A percentile compares a stretch with the other conserved stretches of the same genome.
These are phyloP conservation scores for Volucella inflata DNA, from an alignment of 2,888 invertebrate genomes.

Conservation along the genomic window DNA sequence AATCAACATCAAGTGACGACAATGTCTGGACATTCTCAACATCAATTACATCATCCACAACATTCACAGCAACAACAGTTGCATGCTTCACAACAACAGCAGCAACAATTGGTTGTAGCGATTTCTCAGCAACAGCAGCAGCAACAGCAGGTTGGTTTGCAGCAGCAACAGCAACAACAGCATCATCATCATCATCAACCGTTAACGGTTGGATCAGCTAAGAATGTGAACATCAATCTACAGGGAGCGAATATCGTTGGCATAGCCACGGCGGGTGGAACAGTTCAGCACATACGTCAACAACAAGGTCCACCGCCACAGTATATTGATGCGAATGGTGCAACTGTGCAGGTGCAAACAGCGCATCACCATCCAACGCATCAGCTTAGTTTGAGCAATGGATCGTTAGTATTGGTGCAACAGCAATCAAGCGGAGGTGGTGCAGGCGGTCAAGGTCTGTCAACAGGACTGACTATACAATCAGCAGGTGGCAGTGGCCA, in stretches of 20 bases:
- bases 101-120: slow-evolving; percentile 71
- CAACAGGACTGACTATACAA: slow-evolving; percentile 82
- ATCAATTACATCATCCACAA: slow-evolving; percentile 54
- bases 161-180: slow-evolving; percentile 70
- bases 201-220: slow-evolving; percentile 70
- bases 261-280: slow-evolving; percentile 79
- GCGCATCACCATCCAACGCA: slow-evolving; percentile 79
- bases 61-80: slow-evolving; percentile 71
- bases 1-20: slow-evolving; percentile 59
- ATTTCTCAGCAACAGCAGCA: slow-evolving; percentile 73
- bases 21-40: slow-evolving; percentile 56
- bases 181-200: slow-evolving; percentile 65
- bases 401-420: slow-evolving; percentile 82
- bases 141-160: slow-evolving; percentile 68
- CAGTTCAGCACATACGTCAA: slow-evolving; percentile 80
- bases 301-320: slow-evolving; percentile 78
- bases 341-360: slow-evolving; percentile 78
- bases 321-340: slow-evolving; percentile 79
- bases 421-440: slow-evolving; percentile 78
- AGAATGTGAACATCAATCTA: slow-evolving; percentile 78
- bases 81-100: slow-evolving; percentile 74
- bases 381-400: slow-evolving; percentile 82
- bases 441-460: slow-evolving; percentile 76
- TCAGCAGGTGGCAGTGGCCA: slow-evolving; percentile 79
- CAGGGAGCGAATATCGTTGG: slow-evolving; percentile 80